phyloP scores from a whole-genome alignment of 37 sponge, comb jelly and placozoan species.

The Halichondria panicea region DNA sequence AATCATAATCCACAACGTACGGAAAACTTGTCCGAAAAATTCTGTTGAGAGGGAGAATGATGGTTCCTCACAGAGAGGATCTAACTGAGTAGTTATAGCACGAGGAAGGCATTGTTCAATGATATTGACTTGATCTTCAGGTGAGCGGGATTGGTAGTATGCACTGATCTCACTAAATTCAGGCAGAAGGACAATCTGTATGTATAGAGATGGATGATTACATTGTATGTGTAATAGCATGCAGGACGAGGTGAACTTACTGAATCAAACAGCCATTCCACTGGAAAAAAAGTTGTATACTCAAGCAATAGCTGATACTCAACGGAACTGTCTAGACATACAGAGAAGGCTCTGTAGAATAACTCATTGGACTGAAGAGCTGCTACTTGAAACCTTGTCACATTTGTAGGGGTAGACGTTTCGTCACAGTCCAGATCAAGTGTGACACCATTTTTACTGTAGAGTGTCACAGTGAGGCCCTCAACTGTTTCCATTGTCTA shows the following conservation, averaged over 20 bases:
- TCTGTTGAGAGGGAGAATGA: constrained; percentile 63
- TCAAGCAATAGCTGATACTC: background rate
- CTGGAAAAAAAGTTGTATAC: background rate
- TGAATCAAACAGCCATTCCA: constrained; percentile 4
- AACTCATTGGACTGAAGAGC: background rate
- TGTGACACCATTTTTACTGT: constrained; percentile 9
- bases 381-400: background rate
- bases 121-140: background rate
- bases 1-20: no score
- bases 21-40: constrained; percentile 60
- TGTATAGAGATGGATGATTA: background rate
- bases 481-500: background rate
- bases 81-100: background rate
- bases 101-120: constrained; percentile 33
- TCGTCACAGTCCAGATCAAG: constrained; percentile 15
- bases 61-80: background rate
- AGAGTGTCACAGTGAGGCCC: background rate
- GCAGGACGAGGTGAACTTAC: background rate
- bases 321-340: background rate
- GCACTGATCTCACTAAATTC: constrained; percentile 29
- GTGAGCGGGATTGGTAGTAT: constrained; percentile 9
- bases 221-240: no score
- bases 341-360: background rate
- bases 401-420: background rate
- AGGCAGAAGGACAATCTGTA: constrained; percentile 66